Evolutionary conservation across 2,888 invertebrate genomes (phyloP), one percentile per base, ranked within the genome.

Genomic region (Lasioglossum lativentre): DNA sequence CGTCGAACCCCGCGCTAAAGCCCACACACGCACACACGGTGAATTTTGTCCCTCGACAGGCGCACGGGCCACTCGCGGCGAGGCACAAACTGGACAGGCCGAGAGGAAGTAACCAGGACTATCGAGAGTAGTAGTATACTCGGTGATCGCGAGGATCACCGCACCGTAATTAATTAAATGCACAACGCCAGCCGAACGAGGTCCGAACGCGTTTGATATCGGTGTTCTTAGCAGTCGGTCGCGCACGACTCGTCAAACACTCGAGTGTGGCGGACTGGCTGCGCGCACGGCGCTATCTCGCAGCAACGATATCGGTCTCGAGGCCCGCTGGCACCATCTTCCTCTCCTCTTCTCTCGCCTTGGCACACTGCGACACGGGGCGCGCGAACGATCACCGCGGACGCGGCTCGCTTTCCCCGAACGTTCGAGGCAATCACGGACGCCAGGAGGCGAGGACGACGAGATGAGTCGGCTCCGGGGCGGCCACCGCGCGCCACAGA

Each of bases 211-310:
- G 85, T 76, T 83, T 80, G 66, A 75, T 70, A 70, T 38, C 70
- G 63, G 63, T 80, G 81, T 86, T 75, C 68, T 79, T 82, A 70
- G 52, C 70, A 80, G 81, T 81, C 80, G 79, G 71, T 87, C 83
- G 78, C 78, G 73, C 86, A 90, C 92, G 85, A 90, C 90, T 92
- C 90, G 89, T 89, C 88, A 90, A 91, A 91, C 88, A 86, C 86
- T 91, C 86, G 85, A 89, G 88, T 86, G 90, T 91, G 92, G 90
- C 91, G 90, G 87, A 94, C 89, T 94, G 94, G 92, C 94, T 93
- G 93, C 94, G 94, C 92, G 93, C 94, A 94, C 94, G 94, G 94
- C 94, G 94, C 94, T 93, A 92, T 89, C 93, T 92, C 92, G 88
- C 91, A 91, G 93, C 93, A 90, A 93, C 93, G 93, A 92, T 93